A percentile compares a stretch with the other conserved stretches of the same genome.
phyloP scores from a whole-genome alignment of 1,140 invertebrate species.

The Bombus waltoni region DNA sequence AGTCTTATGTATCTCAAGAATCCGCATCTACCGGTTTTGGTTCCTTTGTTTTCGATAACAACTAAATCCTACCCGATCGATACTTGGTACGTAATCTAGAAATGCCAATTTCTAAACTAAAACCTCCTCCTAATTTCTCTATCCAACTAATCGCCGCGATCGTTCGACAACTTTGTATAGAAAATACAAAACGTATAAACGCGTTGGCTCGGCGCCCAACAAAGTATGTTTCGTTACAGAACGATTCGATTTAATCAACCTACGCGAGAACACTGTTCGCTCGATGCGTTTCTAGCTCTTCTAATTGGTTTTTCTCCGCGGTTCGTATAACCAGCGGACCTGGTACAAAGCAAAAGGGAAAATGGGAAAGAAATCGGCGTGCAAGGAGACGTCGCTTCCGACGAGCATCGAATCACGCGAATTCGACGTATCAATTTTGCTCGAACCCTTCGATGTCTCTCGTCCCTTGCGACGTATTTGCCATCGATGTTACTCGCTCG shows the following conservation, averaged over 20 bases:
- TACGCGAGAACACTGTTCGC: conserved; percentile 18
- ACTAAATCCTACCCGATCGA: conserved; percentile 1
- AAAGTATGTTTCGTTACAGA: neutral
- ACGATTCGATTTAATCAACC: conserved; percentile 10
- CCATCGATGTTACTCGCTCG: neutral
- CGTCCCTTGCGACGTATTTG: neutral
- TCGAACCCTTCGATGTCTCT: neutral
- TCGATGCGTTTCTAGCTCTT: neutral
- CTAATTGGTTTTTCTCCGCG: neutral
- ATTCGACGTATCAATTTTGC: neutral
- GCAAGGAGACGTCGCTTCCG: neutral
- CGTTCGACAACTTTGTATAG: neutral
- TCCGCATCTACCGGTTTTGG: conserved; percentile 31
- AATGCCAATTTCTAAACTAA: conserved; percentile 41
- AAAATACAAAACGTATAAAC: conserved; percentile 37
- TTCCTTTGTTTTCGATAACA: neutral
- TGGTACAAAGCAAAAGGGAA: neutral
- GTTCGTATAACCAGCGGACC: neutral
- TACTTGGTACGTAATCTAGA: neutral
- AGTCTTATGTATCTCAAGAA: conserved; percentile 16
- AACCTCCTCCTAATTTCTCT: conserved; percentile 4
- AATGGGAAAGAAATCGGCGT: neutral
- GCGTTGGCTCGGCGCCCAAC: neutral
- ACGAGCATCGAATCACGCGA: neutral
- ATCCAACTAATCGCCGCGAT: neutral